Percentiles rank a stretch among this genome's conserved stretches.
Evolutionary conservation across 1,140 invertebrate species (phyloP).

Genomic region (Orius insidiosus): DNA sequence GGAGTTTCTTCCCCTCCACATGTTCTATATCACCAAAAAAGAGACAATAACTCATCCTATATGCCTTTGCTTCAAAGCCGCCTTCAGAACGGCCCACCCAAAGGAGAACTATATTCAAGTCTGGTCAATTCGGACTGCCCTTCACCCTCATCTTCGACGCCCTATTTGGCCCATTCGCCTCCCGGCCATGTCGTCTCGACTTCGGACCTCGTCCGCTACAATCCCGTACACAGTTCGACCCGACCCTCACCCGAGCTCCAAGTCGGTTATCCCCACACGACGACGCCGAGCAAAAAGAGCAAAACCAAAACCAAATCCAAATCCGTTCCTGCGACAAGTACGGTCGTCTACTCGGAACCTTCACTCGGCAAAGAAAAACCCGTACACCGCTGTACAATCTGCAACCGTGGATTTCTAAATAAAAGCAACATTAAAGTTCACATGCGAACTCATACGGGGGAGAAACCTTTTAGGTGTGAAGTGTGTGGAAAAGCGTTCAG

Average conservation of each 20-base stretch:
- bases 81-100: slow-evolving; percentile 28
- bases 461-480: slow-evolving; percentile 85
- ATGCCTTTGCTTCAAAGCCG: slow-evolving; percentile 47
- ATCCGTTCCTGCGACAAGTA: slow-evolving; percentile 22
- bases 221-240: slow-evolving; percentile 21
- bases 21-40: slow-evolving; percentile 21
- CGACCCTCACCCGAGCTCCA: slow-evolving; percentile 22
- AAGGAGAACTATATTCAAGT: slow-evolving; percentile 18
- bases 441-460: slow-evolving; percentile 80
- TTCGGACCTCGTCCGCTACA: slow-evolving; percentile 24
- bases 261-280: slow-evolving; percentile 23
- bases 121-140: slow-evolving; percentile 20
- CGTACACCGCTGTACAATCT: slow-evolving; percentile 75
- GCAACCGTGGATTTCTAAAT: slow-evolving; percentile 77
- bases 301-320: slow-evolving; percentile 25
- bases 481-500: slow-evolving; percentile 83
- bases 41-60: slow-evolving; percentile 27
- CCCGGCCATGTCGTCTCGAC: slow-evolving; percentile 31
- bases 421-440: slow-evolving; percentile 91
- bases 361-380: slow-evolving; percentile 73
- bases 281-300: slow-evolving; percentile 26
- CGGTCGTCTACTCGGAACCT: slow-evolving; percentile 29
- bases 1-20: slow-evolving; percentile 24
- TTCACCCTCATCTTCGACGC: slow-evolving; percentile 31
- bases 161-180: slow-evolving; percentile 32